phyloP scores from a whole-genome alignment of 2,888 invertebrate genomes.

The Asteroscopus sphinx region DNA sequence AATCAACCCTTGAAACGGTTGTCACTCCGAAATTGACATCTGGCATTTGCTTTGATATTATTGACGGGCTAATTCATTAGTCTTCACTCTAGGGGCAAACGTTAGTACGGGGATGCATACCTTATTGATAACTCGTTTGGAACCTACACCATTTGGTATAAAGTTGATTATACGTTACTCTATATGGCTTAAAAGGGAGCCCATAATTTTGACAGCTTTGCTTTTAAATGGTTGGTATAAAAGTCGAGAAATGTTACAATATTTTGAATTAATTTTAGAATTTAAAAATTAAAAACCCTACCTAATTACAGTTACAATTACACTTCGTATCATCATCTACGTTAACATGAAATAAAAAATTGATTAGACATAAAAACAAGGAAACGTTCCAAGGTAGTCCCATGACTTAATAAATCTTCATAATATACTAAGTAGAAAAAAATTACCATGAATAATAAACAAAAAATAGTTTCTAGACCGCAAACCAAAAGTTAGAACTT shows the following conservation, averaged over 20 bases:
- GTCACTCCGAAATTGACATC: conserved; percentile 80
- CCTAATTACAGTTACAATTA: too few species aligned
- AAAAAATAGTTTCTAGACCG: conserved; percentile 21
- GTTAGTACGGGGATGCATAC: conserved; percentile 33
- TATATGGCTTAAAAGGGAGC: background rate
- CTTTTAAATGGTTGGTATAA: conserved; percentile 1
- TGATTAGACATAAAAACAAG: too few species aligned
- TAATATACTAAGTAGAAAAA: too few species aligned
- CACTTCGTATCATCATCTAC: too few species aligned
- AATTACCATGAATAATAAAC: too few species aligned
- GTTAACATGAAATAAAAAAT: too few species aligned
- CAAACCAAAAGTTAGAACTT: conserved; percentile 16
- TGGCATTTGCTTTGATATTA: conserved; percentile 82
- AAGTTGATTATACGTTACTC: conserved; percentile 8
- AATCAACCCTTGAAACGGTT: conserved; percentile 71
- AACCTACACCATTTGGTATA: background rate
- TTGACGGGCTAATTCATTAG: conserved; percentile 83
- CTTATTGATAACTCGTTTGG: conserved; percentile 6
- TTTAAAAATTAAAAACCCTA: background rate
- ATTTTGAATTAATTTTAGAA: background rate
- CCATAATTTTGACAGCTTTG: background rate
- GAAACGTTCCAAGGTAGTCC: too few species aligned
- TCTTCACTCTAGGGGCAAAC: conserved; percentile 64
- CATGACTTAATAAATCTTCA: too few species aligned
- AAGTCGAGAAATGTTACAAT: conserved; percentile 4